Evolutionary conservation across 1,140 invertebrate genomes (phyloP), one percentile per base, ranked within the genome.

Genomic region (Branchinecta lindahli): DNA sequence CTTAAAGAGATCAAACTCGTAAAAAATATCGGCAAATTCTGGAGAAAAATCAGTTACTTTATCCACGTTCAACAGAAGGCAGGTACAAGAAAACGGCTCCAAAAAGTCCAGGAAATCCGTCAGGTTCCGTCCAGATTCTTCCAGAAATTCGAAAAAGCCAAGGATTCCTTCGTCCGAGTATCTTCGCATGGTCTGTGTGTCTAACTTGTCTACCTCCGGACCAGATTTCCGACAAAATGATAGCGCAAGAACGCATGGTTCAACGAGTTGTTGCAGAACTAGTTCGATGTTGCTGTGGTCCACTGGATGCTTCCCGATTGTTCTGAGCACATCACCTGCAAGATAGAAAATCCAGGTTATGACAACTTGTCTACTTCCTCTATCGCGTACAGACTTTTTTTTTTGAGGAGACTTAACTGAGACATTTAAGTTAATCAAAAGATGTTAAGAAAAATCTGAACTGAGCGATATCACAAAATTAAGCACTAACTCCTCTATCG

Each of bases 221-320:
- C 52, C 52, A 4, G 6, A 61, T 61, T 61, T 61, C 12, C 52
- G 52, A 20, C 12, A 12, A 20, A 61, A 15, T 12, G 12, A 15
- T 61, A 61, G 52, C 12, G 52, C 12, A 12, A 61, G 18, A 6
- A 61, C 52, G 18, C 52, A 61, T 12, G 52, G 52, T 61, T 61
- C 52, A 6, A 61, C 6, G 18, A 61, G 52, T 20, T 61, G 52
- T 61, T 61, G 52, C 18, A 61, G 52, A 15, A 61, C 52, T 20
- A 61, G 52, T 20, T 61, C 52, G 12, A 61, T 61, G 52, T 61
- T 61, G 52, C 52, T 61, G 18, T 61, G 52, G 18, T 61, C 52
- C 12, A 61, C 52, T 61, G 52, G 52, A 6, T 61, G 18, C 52
- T 61, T 61, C 52, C 52, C 52, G 6, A 61, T 61, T 3, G 52